Conservation (phyloP, 2,797 vertebrate genomes). For the Enteromius radiatus region DNA sequence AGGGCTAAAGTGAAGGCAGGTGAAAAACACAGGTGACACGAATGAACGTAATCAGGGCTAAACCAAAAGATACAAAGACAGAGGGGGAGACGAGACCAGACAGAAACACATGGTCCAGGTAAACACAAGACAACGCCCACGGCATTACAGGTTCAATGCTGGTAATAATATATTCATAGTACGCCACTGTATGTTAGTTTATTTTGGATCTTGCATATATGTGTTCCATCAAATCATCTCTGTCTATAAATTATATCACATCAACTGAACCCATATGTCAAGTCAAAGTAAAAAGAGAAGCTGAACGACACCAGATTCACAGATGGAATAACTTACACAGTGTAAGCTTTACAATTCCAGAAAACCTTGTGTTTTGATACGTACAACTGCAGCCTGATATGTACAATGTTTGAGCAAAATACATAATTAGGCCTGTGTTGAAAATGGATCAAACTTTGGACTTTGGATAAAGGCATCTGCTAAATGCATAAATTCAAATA, state of each 20-base stretch:
- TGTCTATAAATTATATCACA: conserved; percentile 1
- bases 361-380: neutral
- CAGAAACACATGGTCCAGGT: no score
- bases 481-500: neutral
- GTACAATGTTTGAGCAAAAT: neutral
- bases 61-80: no score
- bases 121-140: no score
- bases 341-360: neutral
- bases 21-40: no score
- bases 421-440: neutral
- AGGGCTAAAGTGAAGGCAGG: no score
- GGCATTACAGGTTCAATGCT: neutral
- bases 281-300: neutral
- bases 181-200: neutral
- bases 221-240: neutral
- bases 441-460: neutral
- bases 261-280: neutral
- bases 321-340: neutral
- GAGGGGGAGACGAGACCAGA: no score
- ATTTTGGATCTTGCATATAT: neutral
- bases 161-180: neutral
- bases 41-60: no score
- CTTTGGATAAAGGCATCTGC: neutral
- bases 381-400: neutral
- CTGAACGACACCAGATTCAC: neutral